Base-by-base conservation (phyloP, 2,113 vertebrate species). In the Oncorhynchus clarkii region DNA sequence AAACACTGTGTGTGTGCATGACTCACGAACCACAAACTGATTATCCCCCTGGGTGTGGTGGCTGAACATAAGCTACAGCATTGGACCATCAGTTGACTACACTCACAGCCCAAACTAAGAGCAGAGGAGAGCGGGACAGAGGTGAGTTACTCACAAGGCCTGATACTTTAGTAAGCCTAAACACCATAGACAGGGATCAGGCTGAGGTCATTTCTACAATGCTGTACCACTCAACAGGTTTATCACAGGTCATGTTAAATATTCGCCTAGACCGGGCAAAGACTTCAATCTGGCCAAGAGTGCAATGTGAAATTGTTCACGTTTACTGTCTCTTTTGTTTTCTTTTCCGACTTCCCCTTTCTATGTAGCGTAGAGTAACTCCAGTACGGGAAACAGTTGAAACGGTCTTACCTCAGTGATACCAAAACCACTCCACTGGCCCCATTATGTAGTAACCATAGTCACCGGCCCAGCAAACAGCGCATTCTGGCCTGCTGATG, bases 391-490 rank as follows among this genome's bases (percentile, higher is more conserved):
- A 78, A 86, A 79, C 20, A 24, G 62, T 71, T 57, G 20, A 24
- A 66, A 72, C 18, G 8, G 2, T 70, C 24, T 70, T 59, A 78
- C 79, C 74, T 82, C 70, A 73, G 65, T 72, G 67, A 77, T 66
- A 84, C 70, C 75, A 69, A 82, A 80, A 82, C 71, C 78, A 73
- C 70, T 77, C 75, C 64, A 49, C 24, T 67, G 71, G 77, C 76
- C 73, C 76, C 57, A 76, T 80, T 78, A 83, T 68, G 67, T 68
- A 0, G 78, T 87, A 34, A 76, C 80, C 82, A 86, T 79, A 74
- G 88, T 2, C 89, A 86, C 84, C 4, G 20, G 62, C 68, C 71
- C 78, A 87, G 86, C 84, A 91, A 90, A 89, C 80, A 90, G 14
- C 22, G 24, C 57, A 7, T 73, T 72, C 65, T 82, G 76, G 71